Conservation (phyloP, 1,140 invertebrate species). For the Hyles euphorbiae region DNA sequence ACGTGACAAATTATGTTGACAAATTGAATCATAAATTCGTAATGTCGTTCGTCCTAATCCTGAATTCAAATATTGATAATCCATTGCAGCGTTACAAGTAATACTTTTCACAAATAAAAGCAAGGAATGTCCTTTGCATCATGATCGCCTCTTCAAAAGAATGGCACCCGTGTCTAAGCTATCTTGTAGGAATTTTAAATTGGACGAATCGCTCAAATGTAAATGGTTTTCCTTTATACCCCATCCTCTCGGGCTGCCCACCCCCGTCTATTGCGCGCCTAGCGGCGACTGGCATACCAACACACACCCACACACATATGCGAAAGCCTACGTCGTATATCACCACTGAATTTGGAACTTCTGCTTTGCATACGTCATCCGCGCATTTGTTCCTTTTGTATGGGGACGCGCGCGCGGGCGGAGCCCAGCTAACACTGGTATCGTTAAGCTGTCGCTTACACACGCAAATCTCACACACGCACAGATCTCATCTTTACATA, state of each 20-base stretch:
- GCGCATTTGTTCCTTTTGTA: constrained; percentile 44
- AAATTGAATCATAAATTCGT: constrained; percentile 22
- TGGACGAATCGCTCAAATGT: constrained; percentile 77
- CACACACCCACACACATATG: constrained; percentile 56
- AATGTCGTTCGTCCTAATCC: constrained; percentile 4
- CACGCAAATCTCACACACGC: constrained; percentile 46
- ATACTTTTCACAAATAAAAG: constrained; percentile 40
- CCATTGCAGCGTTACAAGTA: constrained; percentile 38
- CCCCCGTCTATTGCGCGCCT: constrained; percentile 69
- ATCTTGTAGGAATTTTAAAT: constrained; percentile 78
- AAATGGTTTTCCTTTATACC: constrained; percentile 77
- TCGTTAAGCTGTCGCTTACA: constrained; percentile 57
- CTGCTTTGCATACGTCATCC: constrained; percentile 58
- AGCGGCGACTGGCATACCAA: constrained; percentile 73
- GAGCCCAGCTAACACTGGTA: constrained; percentile 46
- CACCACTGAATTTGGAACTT: constrained; percentile 51
- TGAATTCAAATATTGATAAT: constrained; percentile 1
- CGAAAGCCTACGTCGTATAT: constrained; percentile 59
- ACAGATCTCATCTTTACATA: constrained; percentile 64
- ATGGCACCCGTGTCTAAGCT: constrained; percentile 74
- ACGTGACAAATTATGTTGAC: constrained; percentile 18
- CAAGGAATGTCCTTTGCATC: constrained; percentile 52
- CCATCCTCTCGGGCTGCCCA: constrained; percentile 65
- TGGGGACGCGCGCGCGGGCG: constrained; percentile 33
- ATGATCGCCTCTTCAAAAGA: constrained; percentile 68